Conservation (phyloP, 2,113 vertebrate species). For the Cepphus grylle region DNA sequence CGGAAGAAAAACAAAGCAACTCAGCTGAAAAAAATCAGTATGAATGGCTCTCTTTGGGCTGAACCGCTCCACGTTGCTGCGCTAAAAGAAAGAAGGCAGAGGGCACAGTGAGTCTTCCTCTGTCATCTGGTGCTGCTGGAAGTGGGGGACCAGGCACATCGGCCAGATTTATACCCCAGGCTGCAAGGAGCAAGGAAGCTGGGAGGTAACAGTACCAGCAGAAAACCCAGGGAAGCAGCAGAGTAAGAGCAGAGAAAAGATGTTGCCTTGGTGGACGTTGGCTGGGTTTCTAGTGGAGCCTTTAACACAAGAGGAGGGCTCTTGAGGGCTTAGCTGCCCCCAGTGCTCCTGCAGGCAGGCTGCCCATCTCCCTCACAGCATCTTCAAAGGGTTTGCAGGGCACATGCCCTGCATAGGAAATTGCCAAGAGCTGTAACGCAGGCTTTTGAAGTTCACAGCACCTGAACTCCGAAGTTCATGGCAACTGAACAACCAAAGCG, state of each 20-base stretch:
- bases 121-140: not conserved
- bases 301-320: not conserved
- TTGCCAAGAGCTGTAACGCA: not conserved
- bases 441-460: not conserved
- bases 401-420: not conserved
- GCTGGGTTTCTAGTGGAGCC: not conserved
- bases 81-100: not conserved
- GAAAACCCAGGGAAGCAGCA: not conserved
- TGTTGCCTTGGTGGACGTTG: not conserved
- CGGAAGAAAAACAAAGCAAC: slow-evolving; percentile 24
- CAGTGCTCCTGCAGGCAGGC: not conserved
- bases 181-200: not conserved
- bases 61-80: not conserved
- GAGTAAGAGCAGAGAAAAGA: not conserved
- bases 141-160: not conserved
- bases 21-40: slow-evolving; percentile 22
- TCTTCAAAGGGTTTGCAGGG: not conserved
- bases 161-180: not conserved
- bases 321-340: not conserved
- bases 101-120: not conserved
- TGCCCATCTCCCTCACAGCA: not conserved
- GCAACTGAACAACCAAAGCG: not conserved
- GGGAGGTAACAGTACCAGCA: not conserved
- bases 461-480: not conserved
- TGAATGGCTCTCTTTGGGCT: slow-evolving; percentile 9